Percentiles rank a stretch among this genome's conserved stretches.
phyloP scores from a whole-genome alignment of 2,113 vertebrate species.

The Sisor rabdophorus region DNA sequence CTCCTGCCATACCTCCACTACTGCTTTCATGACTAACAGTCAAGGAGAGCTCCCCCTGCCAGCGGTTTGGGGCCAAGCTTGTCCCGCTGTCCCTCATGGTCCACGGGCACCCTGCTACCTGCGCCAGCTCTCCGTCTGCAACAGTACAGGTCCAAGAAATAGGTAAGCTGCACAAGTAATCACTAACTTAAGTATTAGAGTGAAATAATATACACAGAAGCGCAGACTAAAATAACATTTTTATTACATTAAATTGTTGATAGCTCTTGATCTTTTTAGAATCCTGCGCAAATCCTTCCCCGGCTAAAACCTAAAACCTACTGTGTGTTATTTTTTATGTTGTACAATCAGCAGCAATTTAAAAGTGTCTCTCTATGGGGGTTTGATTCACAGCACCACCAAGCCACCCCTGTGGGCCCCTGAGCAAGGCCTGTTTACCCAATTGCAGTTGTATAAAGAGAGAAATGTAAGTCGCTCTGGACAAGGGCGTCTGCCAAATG shows the following conservation, averaged over 20 bases:
- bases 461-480: too few species aligned
- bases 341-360: too few species aligned
- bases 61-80: constrained; percentile 75
- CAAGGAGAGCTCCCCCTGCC: constrained; percentile 74
- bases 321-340: too few species aligned
- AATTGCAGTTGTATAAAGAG: too few species aligned
- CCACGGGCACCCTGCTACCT: constrained; percentile 74
- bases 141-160: constrained; percentile 10
- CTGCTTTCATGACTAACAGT: constrained; percentile 69
- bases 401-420: too few species aligned
- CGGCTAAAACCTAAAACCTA: too few species aligned
- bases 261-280: too few species aligned
- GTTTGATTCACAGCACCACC: too few species aligned
- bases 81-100: constrained; percentile 77
- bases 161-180: not conserved
- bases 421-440: too few species aligned
- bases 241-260: not conserved
- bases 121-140: constrained; percentile 74
- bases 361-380: too few species aligned
- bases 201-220: not conserved
- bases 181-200: not conserved
- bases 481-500: too few species aligned
- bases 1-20: constrained; percentile 66
- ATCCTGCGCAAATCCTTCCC: too few species aligned
- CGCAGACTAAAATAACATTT: not conserved